A percentile compares a stretch with the other conserved stretches of the same genome.
phyloP scores from a whole-genome alignment of 1,140 invertebrate genomes.

The Drosophila nigrodunni region DNA sequence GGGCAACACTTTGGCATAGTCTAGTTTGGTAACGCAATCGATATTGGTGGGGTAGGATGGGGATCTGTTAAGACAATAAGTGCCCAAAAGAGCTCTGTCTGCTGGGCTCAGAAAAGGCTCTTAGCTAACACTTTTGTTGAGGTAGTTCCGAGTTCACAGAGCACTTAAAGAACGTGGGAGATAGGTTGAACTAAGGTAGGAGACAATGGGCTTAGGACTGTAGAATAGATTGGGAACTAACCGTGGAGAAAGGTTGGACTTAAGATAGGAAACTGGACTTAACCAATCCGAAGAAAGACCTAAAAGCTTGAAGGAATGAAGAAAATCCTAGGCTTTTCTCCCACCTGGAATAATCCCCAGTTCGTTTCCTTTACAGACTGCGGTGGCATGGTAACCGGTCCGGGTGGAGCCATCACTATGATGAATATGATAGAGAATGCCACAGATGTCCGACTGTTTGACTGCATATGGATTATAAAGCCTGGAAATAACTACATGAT shows the following conservation, averaged over 20 bases:
- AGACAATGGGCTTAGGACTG: too few relatives aligned
- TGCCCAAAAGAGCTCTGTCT: constrained; percentile 2
- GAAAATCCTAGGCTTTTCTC: not conserved
- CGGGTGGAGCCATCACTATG: constrained; percentile 91
- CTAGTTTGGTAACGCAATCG: constrained; percentile 63
- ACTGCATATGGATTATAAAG: constrained; percentile 91
- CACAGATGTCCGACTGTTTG: constrained; percentile 86
- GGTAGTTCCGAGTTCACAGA: not conserved
- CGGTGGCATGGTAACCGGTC: constrained; percentile 90
- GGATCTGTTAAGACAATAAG: not conserved
- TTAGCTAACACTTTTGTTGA: not conserved
- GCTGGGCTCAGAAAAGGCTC: not conserved
- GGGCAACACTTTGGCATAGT: constrained; percentile 60
- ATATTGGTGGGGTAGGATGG: constrained; percentile 43
- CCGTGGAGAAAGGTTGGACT: too few relatives aligned
- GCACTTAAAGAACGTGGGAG: too few relatives aligned
- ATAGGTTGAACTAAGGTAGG: too few relatives aligned
- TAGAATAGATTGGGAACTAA: too few relatives aligned
- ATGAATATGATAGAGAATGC: constrained; percentile 90
- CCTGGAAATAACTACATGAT: constrained; percentile 88
- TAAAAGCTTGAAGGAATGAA: too few relatives aligned
- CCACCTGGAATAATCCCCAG: not conserved
- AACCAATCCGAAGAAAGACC: too few relatives aligned
- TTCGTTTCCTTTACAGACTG: constrained; percentile 85
- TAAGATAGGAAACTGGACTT: too few relatives aligned